phyloP scores from a whole-genome alignment of 1,140 invertebrate species.

The Leguminivora glycinivorella region DNA sequence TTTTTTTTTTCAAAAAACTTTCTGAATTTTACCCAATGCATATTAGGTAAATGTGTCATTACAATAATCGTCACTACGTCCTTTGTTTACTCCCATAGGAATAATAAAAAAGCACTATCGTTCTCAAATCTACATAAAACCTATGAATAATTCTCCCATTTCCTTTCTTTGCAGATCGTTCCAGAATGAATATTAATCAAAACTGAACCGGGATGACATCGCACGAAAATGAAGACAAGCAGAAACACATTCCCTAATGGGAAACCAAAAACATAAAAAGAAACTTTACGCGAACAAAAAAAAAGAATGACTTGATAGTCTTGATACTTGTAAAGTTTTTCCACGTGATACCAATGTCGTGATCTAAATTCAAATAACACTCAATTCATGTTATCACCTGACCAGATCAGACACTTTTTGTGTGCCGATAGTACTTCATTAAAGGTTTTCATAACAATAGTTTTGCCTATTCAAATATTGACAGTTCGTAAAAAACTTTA shows the following conservation, averaged over 20 bases:
- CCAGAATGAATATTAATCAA: conserved; percentile 30
- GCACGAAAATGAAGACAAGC: conserved; percentile 38
- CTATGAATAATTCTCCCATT: conserved; percentile 38
- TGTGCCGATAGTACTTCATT: background rate
- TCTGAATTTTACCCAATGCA: too few species aligned
- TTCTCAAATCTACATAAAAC: conserved; percentile 34
- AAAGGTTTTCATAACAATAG: conserved; percentile 17
- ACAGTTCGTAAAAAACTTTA: conserved; percentile 26
- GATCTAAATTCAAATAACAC: conserved; percentile 1
- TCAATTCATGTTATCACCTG: background rate
- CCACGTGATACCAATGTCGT: background rate
- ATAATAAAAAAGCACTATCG: background rate
- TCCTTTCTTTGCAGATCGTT: conserved; percentile 51
- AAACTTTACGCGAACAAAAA: background rate
- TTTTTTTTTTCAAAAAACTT: too few species aligned
- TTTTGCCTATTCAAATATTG: conserved; percentile 17
- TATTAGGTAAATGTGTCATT: background rate
- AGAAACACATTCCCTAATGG: background rate
- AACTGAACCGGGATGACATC: conserved; percentile 50
- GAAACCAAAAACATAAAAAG: background rate
- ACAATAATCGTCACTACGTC: background rate
- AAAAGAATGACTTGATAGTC: conserved; percentile 1
- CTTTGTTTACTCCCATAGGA: background rate
- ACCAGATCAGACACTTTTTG: conserved; percentile 8
- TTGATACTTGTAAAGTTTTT: background rate